Conservation (phyloP, 2,113 vertebrate genomes). For the Chitala chitala region DNA sequence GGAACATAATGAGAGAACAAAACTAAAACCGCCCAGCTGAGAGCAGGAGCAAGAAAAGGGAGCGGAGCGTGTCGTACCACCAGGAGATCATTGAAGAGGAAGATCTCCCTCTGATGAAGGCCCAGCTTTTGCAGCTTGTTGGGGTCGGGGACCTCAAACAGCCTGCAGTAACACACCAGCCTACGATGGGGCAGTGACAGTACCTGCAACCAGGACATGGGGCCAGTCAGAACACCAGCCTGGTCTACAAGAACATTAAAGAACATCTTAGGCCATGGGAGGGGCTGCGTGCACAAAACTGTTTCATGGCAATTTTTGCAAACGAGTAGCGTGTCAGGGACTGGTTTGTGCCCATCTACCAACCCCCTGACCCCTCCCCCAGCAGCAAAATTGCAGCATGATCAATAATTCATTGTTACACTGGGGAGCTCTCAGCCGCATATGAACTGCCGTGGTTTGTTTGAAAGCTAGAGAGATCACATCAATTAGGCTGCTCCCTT, state of each 20-base stretch:
- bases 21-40: neutral
- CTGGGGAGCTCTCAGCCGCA: neutral
- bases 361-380: too few species aligned
- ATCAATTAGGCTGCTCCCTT: neutral
- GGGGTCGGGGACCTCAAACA: constrained; percentile 96
- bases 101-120: constrained; percentile 96
- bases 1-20: neutral
- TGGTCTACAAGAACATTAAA: neutral
- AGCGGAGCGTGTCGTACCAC: constrained; percentile 68
- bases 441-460: neutral
- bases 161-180: constrained; percentile 94
- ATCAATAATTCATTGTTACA: constrained; percentile 2
- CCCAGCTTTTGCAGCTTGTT: constrained; percentile 97
- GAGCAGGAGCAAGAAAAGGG: neutral
- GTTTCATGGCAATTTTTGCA: neutral
- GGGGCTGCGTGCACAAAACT: neutral
- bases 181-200: constrained; percentile 90
- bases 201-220: constrained; percentile 63
- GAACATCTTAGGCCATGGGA: neutral
- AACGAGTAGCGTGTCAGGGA: neutral
- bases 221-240: neutral
- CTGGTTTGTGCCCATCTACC: neutral
- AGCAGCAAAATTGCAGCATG: too few species aligned
- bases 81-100: constrained; percentile 98
- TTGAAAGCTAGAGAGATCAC: neutral